A percentile compares a stretch with the other conserved stretches of the same genome.
These are phyloP conservation scores for Halocynthia roretzi DNA, from an alignment of 23 tunicate genomes.

Conservation along the genomic window DNA sequence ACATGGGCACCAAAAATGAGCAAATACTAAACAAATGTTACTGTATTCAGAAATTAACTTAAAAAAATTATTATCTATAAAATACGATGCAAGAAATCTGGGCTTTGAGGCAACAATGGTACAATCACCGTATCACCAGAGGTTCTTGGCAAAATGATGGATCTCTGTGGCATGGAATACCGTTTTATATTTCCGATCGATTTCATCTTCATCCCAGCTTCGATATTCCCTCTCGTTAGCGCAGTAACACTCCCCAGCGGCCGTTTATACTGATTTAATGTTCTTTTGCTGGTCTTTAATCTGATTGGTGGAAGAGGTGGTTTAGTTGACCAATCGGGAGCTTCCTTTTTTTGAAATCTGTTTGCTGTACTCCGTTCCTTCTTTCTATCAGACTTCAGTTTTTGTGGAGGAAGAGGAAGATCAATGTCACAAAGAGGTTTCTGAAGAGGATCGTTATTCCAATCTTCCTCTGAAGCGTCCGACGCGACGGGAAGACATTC, in stretches of 20 bases:
- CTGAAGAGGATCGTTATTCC: background rate
- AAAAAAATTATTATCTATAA: background rate
- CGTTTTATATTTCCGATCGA: constrained; percentile 5
- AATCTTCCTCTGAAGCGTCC: background rate
- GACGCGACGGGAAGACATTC: background rate
- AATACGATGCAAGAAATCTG: constrained; percentile 16
- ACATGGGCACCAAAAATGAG: no score
- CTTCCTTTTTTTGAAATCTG: background rate
- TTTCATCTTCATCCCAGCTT: constrained; percentile 4
- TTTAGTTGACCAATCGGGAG: background rate
- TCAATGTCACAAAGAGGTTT: background rate
- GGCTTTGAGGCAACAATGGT: constrained; percentile 18
- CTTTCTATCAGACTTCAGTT: background rate
- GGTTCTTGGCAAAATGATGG: constrained; percentile 3
- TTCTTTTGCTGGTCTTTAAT: background rate
- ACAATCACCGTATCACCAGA: constrained; percentile 4
- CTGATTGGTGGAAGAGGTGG: constrained; percentile 3
- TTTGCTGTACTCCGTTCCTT: background rate
- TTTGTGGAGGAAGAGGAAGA: background rate
- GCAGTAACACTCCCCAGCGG: constrained; percentile 17
- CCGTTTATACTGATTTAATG: background rate
- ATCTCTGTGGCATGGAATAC: background rate
- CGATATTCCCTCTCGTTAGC: background rate
- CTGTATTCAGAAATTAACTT: no score
- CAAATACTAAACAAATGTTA: no score